A percentile compares a stretch with the other conserved stretches of the same genome.
These are phyloP conservation scores for Orchesella cincta DNA, from an alignment of 1,140 invertebrate species.

Conservation along the genomic window DNA sequence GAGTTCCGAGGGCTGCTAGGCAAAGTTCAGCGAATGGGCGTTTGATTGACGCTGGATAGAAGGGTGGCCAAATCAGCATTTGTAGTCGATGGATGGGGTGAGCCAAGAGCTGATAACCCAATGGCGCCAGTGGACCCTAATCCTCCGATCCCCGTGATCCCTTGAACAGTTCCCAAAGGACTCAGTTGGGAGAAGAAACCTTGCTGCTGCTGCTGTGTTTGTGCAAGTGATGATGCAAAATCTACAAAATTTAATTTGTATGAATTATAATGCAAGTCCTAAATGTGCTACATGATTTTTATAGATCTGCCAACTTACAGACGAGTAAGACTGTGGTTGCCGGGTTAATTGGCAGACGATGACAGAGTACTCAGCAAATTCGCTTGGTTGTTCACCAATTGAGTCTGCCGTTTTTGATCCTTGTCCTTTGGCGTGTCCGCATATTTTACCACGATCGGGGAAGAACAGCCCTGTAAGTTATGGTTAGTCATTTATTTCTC, in stretches of 20 bases:
- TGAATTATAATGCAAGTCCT: too few species aligned
- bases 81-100: slow-evolving; percentile 26
- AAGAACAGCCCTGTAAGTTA: slow-evolving; percentile 79
- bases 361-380: slow-evolving; percentile 64
- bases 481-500: too few species aligned
- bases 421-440: slow-evolving; percentile 99
- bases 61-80: slow-evolving; percentile 48
- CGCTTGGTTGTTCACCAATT: slow-evolving; percentile 86
- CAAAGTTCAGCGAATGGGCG: slow-evolving; percentile 48
- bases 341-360: slow-evolving; percentile 51
- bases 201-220: slow-evolving; percentile 47
- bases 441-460: slow-evolving; percentile 95
- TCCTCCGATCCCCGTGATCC: slow-evolving; percentile 38
- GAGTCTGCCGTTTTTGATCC: slow-evolving; percentile 91
- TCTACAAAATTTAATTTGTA: too few species aligned
- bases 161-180: slow-evolving; percentile 42
- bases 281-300: too few species aligned
- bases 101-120: slow-evolving; percentile 34
- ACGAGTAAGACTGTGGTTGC: slow-evolving; percentile 35
- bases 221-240: slow-evolving; percentile 39
- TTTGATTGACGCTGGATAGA: slow-evolving; percentile 45
- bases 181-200: slow-evolving; percentile 48
- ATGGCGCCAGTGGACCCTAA: slow-evolving; percentile 40
- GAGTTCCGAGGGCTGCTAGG: too few species aligned
- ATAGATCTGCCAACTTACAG: too few species aligned